Evolutionary conservation across 1,140 invertebrate species (phyloP).

Genomic region (Cotesia typhae): DNA sequence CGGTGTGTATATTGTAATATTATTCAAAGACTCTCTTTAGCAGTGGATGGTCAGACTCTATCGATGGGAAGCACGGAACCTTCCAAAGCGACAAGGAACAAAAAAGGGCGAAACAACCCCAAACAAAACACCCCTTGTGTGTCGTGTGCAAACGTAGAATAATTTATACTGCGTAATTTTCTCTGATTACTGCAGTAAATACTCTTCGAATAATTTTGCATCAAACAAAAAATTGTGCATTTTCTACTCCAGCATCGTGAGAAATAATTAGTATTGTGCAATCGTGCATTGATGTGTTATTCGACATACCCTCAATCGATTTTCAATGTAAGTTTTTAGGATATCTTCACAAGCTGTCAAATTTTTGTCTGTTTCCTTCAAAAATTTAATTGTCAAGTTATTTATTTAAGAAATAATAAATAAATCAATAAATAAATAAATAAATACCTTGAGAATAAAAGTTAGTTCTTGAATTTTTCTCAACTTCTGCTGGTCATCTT

Average conservation of each 20-base stretch:
- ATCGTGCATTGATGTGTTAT: not conserved
- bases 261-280: not conserved
- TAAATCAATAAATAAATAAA: not conserved
- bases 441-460: slow-evolving; percentile 44
- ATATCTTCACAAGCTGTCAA: slow-evolving; percentile 55
- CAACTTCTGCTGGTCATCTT: slow-evolving; percentile 37
- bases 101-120: too few species aligned
- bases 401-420: too few species aligned
- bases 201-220: too few species aligned
- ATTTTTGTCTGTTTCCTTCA: slow-evolving; percentile 55
- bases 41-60: too few species aligned
- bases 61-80: too few species aligned
- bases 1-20: too few species aligned
- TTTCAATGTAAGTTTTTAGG: slow-evolving; percentile 48
- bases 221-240: not conserved
- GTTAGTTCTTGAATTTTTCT: slow-evolving; percentile 49
- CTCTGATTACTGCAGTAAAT: too few species aligned
- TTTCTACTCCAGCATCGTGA: not conserved
- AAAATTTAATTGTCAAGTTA: not conserved
- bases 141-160: too few species aligned
- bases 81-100: too few species aligned
- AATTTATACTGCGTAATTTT: too few species aligned
- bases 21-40: too few species aligned
- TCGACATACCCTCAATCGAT: slow-evolving; percentile 48
- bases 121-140: too few species aligned